These are phyloP conservation scores for Acropora yongei DNA, from an alignment of 64 coral and sea anemone genomes.

Conservation along the genomic window DNA sequence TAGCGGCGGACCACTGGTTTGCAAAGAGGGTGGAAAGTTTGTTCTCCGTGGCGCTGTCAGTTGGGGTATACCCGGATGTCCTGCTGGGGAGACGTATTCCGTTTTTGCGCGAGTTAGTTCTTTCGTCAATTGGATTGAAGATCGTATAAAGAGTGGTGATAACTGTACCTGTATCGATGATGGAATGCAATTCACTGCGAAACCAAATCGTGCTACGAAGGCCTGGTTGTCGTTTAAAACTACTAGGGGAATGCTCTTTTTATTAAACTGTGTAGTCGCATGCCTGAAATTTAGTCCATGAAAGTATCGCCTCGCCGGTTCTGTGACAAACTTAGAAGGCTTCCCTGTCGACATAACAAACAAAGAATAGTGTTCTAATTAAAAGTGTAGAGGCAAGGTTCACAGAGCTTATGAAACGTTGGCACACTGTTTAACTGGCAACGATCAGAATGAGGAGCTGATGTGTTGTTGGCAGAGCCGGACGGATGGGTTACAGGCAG, in stretches of 20 bases:
- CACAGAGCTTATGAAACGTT: no score
- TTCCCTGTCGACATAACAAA: no score
- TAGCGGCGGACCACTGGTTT: constrained; percentile 84
- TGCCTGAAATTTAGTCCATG: no score
- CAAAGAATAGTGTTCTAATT: no score
- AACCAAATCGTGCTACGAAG: not conserved
- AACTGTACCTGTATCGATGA: not conserved
- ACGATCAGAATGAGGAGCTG: no score
- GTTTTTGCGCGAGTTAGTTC: constrained; percentile 71
- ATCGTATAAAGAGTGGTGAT: constrained; percentile 34
- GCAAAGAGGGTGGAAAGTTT: constrained; percentile 48
- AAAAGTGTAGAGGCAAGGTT: no score
- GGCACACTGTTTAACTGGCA: no score
- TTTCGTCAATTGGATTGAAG: constrained; percentile 66
- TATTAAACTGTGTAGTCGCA: not conserved
- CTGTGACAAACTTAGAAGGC: no score
- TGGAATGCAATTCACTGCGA: not conserved
- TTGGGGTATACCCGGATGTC: constrained; percentile 73
- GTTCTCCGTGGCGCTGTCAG: constrained; percentile 68
- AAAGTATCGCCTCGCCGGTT: no score
- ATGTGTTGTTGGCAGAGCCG: no score
- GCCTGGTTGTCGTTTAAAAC: not conserved
- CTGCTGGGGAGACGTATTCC: constrained; percentile 41
- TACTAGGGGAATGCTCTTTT: not conserved
- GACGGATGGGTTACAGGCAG: no score